Evolutionary conservation across 2,888 invertebrate species (phyloP).

Genomic region (Latrodectus hesperus): DNA sequence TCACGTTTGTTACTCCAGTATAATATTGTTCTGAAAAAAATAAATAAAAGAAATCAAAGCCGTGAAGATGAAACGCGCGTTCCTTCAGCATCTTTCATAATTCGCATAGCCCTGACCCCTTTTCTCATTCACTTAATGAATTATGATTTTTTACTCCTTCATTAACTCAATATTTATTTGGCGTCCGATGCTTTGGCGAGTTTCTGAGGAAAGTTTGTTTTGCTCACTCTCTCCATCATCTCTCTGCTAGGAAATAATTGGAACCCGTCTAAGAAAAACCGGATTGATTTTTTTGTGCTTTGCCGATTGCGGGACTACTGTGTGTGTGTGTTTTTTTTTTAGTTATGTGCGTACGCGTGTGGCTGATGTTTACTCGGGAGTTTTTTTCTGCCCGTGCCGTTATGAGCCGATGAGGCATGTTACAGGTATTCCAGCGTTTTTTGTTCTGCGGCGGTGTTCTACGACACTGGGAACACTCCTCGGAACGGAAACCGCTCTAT

Average conservation of each 20-base stretch:
- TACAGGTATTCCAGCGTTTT: constrained; percentile 50
- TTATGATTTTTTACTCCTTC: background rate
- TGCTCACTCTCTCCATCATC: too few species aligned
- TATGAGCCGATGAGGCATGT: constrained; percentile 32
- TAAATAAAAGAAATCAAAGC: background rate
- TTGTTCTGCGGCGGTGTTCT: constrained; percentile 47
- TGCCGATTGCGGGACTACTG: background rate
- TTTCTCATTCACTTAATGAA: background rate
- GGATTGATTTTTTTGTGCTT: constrained; percentile 27
- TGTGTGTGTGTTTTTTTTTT: background rate
- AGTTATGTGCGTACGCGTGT: constrained; percentile 2
- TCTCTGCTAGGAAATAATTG: too few species aligned
- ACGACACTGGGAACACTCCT: constrained; percentile 16
- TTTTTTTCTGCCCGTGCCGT: background rate
- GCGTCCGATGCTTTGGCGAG: background rate
- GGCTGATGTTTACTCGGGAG: background rate
- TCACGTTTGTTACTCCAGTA: too few species aligned
- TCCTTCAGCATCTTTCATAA: background rate
- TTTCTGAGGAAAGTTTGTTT: too few species aligned
- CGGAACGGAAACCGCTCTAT: constrained; percentile 49
- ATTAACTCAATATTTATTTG: constrained; percentile 11
- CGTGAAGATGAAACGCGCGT: background rate
- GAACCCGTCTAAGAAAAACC: constrained; percentile 14
- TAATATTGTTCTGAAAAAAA: too few species aligned
- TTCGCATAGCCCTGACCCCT: background rate